Base-by-base conservation (phyloP, 2,888 invertebrate genomes). In the Drosophila paucipuncta region DNA sequence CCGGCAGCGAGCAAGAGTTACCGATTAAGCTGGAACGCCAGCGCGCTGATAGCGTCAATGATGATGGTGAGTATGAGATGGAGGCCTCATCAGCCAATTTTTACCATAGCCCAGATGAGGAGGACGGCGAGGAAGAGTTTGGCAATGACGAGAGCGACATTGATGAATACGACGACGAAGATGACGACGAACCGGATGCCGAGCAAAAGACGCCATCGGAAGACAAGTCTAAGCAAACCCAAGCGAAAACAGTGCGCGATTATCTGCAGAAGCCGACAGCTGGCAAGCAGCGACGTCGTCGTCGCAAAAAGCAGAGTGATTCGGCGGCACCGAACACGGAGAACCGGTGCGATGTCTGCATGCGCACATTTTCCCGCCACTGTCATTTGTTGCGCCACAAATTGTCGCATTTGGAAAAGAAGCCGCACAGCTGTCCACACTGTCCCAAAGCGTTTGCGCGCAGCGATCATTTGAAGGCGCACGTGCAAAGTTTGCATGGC, bases 391-490 rank as follows among this genome's bases (percentile, higher is more conserved):
- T 91, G 68, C 91, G 92, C 4, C 94, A 94, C 74, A 91, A 91
- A 75, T 84, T 86, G 53, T 92, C 84, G 30, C 92, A 85, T 65
- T 68, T 88, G 41, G 83, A 89, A 33, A 91, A 92, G 53, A 94
- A 94, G 74, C 93, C 93, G 2, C 94, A 92, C 77, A 92, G 92
- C 43, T 95, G 95, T 83, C 94, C 94, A 22, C 90, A 94, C 49
- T 95, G 95, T 74, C 91, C 93, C 58, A 94, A 94, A 69, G 92
- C 93, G 6, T 95, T 95, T 82, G 92, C 92, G 41, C 92, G 94
- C 52, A 92, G 93, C 10, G 94, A 94, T 79, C 94, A 94, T 77
- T 85, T 95, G 7, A 93, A 93, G 52, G 94, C 88, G 9, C 94
- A 94, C 73, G 86, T 94, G 31, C 92, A 92, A 18, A 94, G 93